Evolutionary conservation across 2,797 vertebrate genomes (phyloP), one percentile per base, ranked within the genome.

Genomic region (Chelonia mydas): DNA sequence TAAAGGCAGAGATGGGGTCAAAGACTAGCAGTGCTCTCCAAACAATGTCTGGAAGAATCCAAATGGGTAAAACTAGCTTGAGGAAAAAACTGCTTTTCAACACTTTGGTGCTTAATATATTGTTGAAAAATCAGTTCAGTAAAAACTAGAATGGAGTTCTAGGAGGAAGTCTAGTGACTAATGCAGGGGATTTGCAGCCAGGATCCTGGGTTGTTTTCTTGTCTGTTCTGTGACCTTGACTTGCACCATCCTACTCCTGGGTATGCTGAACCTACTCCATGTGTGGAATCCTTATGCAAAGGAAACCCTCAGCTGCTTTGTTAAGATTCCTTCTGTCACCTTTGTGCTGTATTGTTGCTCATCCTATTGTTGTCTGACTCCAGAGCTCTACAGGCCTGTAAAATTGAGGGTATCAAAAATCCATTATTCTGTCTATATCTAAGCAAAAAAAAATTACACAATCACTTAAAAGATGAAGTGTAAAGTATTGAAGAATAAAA

Each of bases 1-100:
- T 91, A 54, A 91, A 86, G 27, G 61, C 72, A 90, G 53, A 92
- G 88, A 49, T 94, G 28, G 81, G 86, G 74, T 68, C 87, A 53
- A 95, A 87, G 54, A 41, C 28, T 47, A 61, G 16, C 31, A 76
- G 49, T 13, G 10, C 2, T 83, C 81, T 82, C 41, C 28, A 77
- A 45, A 2, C 57, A 85, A 45, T 50, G 94, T 19, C 65, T 87
- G 27, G 33, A 77, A 83, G 61, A 72, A 95, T 88, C 85, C 72
- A 41, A 81, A 45, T 2, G 83, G n/a, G 15, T 51, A 84, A 88
- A 90, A 37, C 13, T 57, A 78, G 21, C 15, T 5, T 81, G 49
- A 91, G 19, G 5, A 88, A 94, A 87, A 76, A 84, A 7, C 47
- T 90, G 21, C 4, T 51, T 87, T 68, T 82, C 57, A 65, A 3